These are phyloP conservation scores for Mormyrops attenuatus DNA, from an alignment of 2,797 vertebrate species.

Conservation along the genomic window DNA sequence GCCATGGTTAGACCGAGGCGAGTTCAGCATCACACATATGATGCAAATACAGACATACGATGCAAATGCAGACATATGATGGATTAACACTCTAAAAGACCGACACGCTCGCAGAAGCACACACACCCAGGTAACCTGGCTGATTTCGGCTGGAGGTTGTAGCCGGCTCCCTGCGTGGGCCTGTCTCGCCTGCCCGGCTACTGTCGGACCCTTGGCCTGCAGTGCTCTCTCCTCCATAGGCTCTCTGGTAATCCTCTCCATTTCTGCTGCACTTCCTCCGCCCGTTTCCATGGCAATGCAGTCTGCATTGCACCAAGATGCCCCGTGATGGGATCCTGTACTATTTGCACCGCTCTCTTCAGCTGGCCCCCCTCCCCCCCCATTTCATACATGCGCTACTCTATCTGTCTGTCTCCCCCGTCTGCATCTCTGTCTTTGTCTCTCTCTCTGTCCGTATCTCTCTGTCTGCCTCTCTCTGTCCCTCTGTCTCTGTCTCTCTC, in stretches of 20 bases:
- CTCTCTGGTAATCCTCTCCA: conserved; percentile 34
- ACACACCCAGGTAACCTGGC: background rate
- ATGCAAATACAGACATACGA: background rate
- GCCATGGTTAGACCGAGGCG: background rate
- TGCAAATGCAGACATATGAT: background rate
- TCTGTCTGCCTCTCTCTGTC: background rate
- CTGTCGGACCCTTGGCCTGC: conserved; percentile 30
- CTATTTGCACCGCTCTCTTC: conserved; percentile 37
- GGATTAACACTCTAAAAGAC: background rate
- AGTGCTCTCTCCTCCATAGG: conserved; percentile 41
- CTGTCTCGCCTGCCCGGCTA: background rate
- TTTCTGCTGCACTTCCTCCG: conserved; percentile 25
- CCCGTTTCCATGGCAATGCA: conserved; percentile 78
- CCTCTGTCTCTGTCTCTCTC: background rate
- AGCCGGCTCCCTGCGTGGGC: conserved; percentile 8
- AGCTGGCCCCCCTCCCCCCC: conserved; percentile 20
- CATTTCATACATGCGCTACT: conserved; percentile 27
- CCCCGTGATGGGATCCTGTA: conserved; percentile 51
- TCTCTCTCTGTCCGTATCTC: background rate
- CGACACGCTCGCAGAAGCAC: background rate
- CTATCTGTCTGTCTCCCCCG: background rate
- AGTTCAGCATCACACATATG: background rate
- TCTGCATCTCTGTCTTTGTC: conserved; percentile 16
- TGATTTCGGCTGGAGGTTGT: background rate
- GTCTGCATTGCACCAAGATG: conserved; percentile 79